Conservation (phyloP, 2,113 vertebrate species). For the Stomatorhinus ivindoensis region DNA sequence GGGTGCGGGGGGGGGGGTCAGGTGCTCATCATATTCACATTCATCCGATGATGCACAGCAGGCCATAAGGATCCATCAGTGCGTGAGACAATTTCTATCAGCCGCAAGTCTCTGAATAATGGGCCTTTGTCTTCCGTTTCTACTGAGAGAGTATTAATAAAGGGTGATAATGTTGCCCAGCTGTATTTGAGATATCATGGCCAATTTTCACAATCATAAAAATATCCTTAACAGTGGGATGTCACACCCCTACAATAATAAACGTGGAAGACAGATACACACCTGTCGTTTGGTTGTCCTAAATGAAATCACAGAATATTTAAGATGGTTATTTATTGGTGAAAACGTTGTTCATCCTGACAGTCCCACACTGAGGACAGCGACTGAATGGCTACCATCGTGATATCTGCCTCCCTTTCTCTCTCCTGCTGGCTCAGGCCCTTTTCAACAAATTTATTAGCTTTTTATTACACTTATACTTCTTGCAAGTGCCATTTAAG, state of each 20-base stretch:
- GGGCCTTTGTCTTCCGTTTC: neutral
- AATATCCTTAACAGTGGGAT: neutral
- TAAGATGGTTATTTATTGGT: conserved; percentile 9
- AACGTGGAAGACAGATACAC: conserved; percentile 1
- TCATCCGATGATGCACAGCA: neutral
- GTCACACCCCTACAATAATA: conserved; percentile 14
- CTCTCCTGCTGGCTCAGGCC: neutral
- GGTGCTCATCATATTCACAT: neutral
- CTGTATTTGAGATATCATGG: conserved; percentile 13
- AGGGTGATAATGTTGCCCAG: conserved; percentile 18
- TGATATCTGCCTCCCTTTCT: neutral
- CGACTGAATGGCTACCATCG: neutral
- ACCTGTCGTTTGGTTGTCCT: neutral
- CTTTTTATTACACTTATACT: neutral
- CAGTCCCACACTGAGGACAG: neutral
- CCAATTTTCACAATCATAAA: conserved; percentile 19
- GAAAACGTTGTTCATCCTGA: neutral
- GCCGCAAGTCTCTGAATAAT: neutral
- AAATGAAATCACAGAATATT: neutral
- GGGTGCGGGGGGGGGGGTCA: neutral
- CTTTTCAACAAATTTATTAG: neutral
- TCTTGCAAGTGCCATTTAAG: neutral
- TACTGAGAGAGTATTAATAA: conserved; percentile 17
- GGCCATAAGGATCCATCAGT: neutral
- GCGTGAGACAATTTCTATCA: neutral